Percentiles rank a stretch among this genome's conserved stretches.
phyloP scores from a whole-genome alignment of 2,113 vertebrate species.

The Gallinago jamesoni region DNA sequence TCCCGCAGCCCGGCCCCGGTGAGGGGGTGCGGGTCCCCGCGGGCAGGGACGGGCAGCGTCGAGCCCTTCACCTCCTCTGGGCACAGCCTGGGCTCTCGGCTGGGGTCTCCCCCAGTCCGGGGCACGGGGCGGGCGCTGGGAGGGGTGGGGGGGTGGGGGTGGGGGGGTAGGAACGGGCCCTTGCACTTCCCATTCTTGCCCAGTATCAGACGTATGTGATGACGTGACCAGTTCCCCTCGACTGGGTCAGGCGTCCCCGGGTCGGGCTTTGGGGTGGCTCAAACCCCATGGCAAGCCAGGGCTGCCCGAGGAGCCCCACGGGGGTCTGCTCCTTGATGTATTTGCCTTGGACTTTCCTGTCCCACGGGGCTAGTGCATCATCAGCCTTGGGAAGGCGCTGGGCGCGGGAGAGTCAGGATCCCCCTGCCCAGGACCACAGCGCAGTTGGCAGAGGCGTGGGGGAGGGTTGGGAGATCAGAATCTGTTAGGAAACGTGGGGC shows the following conservation, averaged over 20 bases:
- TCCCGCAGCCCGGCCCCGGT: background rate
- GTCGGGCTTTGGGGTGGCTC: background rate
- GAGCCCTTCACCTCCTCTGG: background rate
- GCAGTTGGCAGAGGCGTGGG: background rate
- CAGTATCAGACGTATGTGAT: no score
- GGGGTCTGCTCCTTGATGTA: background rate
- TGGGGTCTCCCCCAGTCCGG: background rate
- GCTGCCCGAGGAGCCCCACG: background rate
- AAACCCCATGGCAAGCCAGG: background rate
- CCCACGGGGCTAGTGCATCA: accelerated
- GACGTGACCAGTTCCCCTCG: background rate
- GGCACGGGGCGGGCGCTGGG: background rate
- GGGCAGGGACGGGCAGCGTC: background rate
- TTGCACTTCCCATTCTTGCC: background rate
- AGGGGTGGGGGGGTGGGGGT: no score
- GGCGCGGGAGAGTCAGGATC: accelerated
- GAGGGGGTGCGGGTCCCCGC: background rate
- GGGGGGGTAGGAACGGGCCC: background rate
- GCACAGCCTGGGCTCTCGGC: background rate
- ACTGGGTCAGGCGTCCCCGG: background rate
- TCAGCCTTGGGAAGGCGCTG: background rate
- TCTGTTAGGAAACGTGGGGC: background rate
- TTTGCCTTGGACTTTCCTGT: background rate
- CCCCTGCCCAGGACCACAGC: background rate
- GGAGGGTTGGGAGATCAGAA: background rate